Base-by-base conservation (phyloP, 2,113 vertebrate genomes). In the Apaloderma vittatum region DNA sequence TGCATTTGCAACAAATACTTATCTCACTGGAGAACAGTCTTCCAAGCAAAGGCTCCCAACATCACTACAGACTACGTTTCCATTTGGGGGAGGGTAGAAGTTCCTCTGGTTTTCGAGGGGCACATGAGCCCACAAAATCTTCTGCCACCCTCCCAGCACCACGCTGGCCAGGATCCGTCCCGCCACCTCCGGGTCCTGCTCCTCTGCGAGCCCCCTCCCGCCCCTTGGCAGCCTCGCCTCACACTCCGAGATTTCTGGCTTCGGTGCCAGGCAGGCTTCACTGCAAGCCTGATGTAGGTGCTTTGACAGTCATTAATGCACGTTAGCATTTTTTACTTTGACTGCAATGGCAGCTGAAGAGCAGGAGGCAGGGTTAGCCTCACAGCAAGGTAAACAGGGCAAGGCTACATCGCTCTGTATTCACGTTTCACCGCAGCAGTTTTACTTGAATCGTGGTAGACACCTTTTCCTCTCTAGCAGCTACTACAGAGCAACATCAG, bases 1-100 rank as follows among this genome's bases (percentile, higher is more conserved):
- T 24, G 82, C 43, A 93, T 71, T 92, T 84, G 79, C 62, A 89
- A 92, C 93, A 97, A 97, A 96, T 97, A 95, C 95, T 96, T 97
- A 96, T 87, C 90, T 94, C 12, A 0, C 83, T 7, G 83, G 57
- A 92, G 90, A 95, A 96, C 90, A 94, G 52, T 49, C 90, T 93
- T 95, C 90, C 70, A 88, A 91, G 92, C n/a, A 55, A 93, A 67
- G 81, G 65, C 84, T 95, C 75, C 70, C 84, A 94, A 96, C 93
- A 96, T 87, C 83, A 93, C 29, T 34, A 59, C 66, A 8, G 52
- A 12, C 26, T 65, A 2, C 34, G 63, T 67, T 96, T 78, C 89
- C 65, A 86, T 43, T 29, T 45, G 72, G n/a, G 72, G 59, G 21
- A 59, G 30, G 68, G 58, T 4, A 90, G 59, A 48, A 92, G 14